A percentile compares a stretch with the other conserved stretches of the same genome.
Conservation (phyloP, 2,797 vertebrate species). For the Smutsia gigantea region DNA sequence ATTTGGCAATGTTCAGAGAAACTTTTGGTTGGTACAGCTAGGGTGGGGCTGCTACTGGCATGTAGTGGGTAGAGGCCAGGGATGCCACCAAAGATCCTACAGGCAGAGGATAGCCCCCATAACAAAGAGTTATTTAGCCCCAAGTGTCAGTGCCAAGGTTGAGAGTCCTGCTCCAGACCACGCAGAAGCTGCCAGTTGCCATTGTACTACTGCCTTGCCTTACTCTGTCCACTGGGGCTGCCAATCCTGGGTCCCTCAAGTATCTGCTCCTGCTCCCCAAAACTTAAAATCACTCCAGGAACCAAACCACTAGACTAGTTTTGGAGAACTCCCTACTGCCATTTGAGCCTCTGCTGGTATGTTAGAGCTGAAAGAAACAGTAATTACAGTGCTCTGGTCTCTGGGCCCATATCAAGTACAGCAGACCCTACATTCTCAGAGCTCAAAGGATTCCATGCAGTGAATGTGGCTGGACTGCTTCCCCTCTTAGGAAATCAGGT, state of each 20-base stretch:
- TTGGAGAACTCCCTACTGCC: neutral
- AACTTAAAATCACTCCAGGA: neutral
- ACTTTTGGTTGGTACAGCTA: neutral
- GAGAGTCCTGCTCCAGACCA: neutral
- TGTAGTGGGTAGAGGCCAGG: neutral
- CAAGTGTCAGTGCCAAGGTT: neutral
- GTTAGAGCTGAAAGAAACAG: neutral
- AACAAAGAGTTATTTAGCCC: neutral
- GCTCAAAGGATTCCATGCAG: neutral
- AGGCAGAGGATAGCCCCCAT: neutral
- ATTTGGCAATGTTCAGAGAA: neutral
- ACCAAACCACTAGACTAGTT: neutral
- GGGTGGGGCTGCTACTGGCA: neutral
- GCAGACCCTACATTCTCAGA: neutral
- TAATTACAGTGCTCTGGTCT: neutral
- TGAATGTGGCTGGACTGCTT: neutral
- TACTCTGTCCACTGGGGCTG: neutral
- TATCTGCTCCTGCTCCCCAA: neutral
- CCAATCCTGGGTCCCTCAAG: neutral
- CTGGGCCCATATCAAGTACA: neutral
- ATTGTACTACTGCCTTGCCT: neutral
- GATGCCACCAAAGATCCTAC: neutral
- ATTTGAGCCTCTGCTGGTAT: neutral
- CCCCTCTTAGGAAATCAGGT: neutral
- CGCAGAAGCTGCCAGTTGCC: neutral